Percentiles rank a stretch among this genome's conserved stretches.
Evolutionary conservation across 2,797 vertebrate species (phyloP).

Genomic region (Emys orbicularis): DNA sequence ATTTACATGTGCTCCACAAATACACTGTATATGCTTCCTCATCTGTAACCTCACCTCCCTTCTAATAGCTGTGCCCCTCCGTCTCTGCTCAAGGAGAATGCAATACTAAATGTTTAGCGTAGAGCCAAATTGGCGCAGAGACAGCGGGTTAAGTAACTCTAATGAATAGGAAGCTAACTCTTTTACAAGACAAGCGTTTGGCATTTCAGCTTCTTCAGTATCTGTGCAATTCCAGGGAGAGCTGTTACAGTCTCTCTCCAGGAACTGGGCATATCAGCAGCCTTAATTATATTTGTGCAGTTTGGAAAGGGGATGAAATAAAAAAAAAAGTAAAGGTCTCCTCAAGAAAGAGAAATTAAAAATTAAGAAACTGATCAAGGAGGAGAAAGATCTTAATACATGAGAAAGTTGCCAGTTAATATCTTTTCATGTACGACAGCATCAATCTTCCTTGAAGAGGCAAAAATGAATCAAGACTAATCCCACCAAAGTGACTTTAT

Average conservation of each 20-base stretch:
- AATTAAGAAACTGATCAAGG: background rate
- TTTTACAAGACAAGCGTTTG: background rate
- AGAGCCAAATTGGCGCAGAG: background rate
- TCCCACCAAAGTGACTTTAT: background rate
- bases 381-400: background rate
- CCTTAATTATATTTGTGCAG: background rate
- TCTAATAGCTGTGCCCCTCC: accelerated
- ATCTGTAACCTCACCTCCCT: background rate
- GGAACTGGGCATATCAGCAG: background rate
- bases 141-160: background rate
- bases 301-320: background rate
- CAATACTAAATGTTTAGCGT: background rate
- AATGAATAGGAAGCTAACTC: background rate
- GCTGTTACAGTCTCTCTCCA: background rate
- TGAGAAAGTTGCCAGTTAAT: accelerated
- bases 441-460: background rate
- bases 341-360: background rate
- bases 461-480: background rate
- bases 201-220: background rate
- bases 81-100: background rate
- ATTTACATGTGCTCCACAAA: background rate
- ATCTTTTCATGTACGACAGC: background rate
- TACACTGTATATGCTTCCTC: background rate
- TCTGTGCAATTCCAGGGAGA: background rate
- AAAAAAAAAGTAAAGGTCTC: background rate